A percentile compares a stretch with the other conserved stretches of the same genome.
phyloP scores from a whole-genome alignment of 1,140 invertebrate species.

The Amphibalanus amphitrite region DNA sequence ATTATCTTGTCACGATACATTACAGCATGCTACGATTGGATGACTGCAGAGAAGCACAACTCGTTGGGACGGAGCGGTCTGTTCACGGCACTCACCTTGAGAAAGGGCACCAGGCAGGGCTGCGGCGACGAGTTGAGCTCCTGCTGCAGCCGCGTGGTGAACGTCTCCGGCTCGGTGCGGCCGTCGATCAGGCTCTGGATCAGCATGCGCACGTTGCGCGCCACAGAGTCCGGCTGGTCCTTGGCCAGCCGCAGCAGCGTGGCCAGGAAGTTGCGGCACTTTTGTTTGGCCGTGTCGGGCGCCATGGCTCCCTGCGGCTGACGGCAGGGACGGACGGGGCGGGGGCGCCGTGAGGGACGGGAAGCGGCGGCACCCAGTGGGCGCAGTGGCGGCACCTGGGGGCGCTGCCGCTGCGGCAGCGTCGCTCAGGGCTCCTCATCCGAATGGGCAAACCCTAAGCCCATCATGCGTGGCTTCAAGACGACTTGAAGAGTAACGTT shows the following conservation, averaged over 20 bases:
- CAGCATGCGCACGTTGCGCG: constrained; percentile 77
- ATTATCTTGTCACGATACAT: no score
- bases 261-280: constrained; percentile 95
- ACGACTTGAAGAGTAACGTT: no score
- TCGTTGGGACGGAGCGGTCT: not conserved
- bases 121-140: constrained; percentile 91
- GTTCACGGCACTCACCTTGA: constrained; percentile 47
- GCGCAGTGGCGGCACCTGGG: not conserved
- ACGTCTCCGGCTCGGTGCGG: constrained; percentile 87
- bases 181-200: constrained; percentile 94
- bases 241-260: constrained; percentile 87
- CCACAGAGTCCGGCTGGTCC: constrained; percentile 81
- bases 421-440: no score
- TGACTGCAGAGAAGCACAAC: no score
- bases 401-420: not conserved
- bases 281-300: constrained; percentile 81
- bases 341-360: not conserved
- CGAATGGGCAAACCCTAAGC: no score
- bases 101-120: constrained; percentile 89
- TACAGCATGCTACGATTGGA: no score
- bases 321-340: not conserved
- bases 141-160: constrained; percentile 82
- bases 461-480: no score
- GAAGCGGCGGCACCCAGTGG: not conserved
- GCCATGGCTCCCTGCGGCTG: constrained; percentile 25